Base-by-base conservation (phyloP, 2,797 vertebrate genomes). In the Sebastes itinus region DNA sequence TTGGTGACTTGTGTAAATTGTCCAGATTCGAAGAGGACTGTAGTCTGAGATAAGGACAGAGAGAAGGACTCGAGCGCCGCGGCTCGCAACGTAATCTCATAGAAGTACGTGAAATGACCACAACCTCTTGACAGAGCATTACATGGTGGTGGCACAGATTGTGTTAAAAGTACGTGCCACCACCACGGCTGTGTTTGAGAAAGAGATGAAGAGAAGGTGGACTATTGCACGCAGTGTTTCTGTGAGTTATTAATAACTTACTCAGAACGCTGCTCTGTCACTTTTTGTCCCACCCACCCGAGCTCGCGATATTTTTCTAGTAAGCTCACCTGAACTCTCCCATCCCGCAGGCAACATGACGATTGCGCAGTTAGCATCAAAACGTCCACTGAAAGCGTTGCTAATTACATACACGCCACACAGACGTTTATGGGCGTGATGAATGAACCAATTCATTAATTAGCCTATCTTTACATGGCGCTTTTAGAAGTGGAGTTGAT, bases 321-420 rank as follows among this genome's bases (percentile, higher is more conserved):
- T 56, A 23, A 56, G 3, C 55, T 25, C 12, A 25, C 23, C 0
- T 7, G 12, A 56, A 56, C 2, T 2, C 0, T 0, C 9, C 9
- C 46, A 1, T 20, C 46, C 18, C 7, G 46, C 0, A 0, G 16
- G 46, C 16, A 49, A 20, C 7, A 20, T 49, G 18, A 46, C 6
- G 1, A 18, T 46, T 46, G 46, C 18, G 18, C 18, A 49, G 46
- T 49, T 8, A 2, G 18, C 46, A 20, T 49, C 9, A 49, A 20
- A 20, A 49, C 7, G 18, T 20, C 46, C 18, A 49, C 46, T 49
- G 46, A 49, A 49, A 49, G 42, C 6, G 16, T 18, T 18, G 42
- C 42, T 7, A 18, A 18, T 46, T 46, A 3, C 42, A 18, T 46
- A 7, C 46, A 49, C 46, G 46, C 42, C 16, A 49, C 46, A 49